Evolutionary conservation across 2,797 vertebrate genomes (phyloP).

Genomic region (Peromyscus eremicus): DNA sequence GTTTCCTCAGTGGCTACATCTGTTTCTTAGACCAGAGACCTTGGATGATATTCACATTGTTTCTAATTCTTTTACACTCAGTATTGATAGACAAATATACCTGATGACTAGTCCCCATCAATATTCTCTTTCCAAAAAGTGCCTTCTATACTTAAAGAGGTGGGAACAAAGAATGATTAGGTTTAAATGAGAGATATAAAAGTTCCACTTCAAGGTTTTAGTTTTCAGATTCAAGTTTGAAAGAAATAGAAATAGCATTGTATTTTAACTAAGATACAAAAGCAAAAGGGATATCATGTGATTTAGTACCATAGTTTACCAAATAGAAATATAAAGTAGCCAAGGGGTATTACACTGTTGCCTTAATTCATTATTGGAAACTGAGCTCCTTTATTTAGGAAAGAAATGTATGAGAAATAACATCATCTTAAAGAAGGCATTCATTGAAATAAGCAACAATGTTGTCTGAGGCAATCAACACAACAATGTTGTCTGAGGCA

Average conservation of each 20-base stretch:
- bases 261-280: background rate
- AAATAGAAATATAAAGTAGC: background rate
- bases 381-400: background rate
- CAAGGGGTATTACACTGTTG: background rate
- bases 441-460: background rate
- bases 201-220: background rate
- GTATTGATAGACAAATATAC: background rate
- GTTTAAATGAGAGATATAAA: background rate
- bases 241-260: background rate
- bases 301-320: background rate
- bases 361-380: background rate
- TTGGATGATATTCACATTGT: background rate
- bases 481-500: background rate
- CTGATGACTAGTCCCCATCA: background rate
- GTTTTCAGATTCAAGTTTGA: background rate
- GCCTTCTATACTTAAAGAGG: background rate
- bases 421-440: background rate
- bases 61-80: background rate
- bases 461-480: background rate
- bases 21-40: background rate
- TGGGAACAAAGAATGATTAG: background rate
- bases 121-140: background rate
- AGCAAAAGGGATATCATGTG: background rate
- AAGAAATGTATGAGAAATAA: background rate
- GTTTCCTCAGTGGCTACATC: background rate